Percentiles rank a stretch among this genome's conserved stretches.
phyloP scores from a whole-genome alignment of 2,113 vertebrate genomes.

The Phycodurus eques region DNA sequence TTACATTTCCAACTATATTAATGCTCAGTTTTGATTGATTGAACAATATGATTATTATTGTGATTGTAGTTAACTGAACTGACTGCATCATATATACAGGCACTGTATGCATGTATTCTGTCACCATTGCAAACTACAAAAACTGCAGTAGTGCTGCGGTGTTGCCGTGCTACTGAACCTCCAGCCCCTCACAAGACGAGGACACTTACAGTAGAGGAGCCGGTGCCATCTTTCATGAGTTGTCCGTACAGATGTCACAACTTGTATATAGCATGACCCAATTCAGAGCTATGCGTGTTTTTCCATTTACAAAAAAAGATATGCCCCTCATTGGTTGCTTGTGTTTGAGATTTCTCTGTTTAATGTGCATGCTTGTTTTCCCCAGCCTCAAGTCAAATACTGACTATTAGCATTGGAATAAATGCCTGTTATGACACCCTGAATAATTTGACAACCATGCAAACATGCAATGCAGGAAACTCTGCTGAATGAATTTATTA shows the following conservation, averaged over 20 bases:
- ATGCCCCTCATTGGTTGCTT: constrained; percentile 23
- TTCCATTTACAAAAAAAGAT: background rate
- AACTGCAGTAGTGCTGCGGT: background rate
- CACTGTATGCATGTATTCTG: background rate
- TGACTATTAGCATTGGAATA: constrained; percentile 60
- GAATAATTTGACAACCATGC: constrained; percentile 57
- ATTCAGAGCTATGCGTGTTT: constrained; percentile 6
- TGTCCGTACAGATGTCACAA: background rate
- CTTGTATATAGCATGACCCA: constrained; percentile 8
- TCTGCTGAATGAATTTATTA: constrained; percentile 38
- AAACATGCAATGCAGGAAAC: constrained; percentile 53
- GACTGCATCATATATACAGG: background rate
- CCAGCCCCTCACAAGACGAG: background rate
- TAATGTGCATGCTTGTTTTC: constrained; percentile 39
- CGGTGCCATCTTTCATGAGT: background rate
- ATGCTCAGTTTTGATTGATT: no score
- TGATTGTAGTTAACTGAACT: background rate
- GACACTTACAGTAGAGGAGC: background rate
- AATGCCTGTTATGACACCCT: constrained; percentile 43
- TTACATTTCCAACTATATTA: no score
- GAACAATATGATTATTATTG: background rate
- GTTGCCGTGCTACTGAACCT: background rate
- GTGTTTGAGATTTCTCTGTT: constrained; percentile 40
- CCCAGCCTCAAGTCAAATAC: constrained; percentile 39
- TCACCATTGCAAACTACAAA: background rate